Conservation (phyloP, 1,140 invertebrate genomes). For the Platorchestia sp. region DNA sequence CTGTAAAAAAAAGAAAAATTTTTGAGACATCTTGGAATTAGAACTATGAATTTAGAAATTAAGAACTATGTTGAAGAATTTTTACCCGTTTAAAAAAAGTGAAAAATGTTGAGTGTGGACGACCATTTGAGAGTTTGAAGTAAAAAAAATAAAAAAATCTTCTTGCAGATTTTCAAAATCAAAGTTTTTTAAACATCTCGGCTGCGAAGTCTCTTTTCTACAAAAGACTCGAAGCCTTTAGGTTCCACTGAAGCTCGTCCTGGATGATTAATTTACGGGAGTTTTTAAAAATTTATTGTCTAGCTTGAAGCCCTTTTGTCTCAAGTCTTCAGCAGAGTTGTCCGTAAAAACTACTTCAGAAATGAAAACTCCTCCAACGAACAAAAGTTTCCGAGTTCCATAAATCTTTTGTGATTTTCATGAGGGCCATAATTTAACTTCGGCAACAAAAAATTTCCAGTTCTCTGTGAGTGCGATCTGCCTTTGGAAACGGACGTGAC, state of each 20-base stretch:
- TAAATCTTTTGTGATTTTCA: conserved; percentile 1
- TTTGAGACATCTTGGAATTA: too few species aligned
- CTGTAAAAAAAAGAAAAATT: too few species aligned
- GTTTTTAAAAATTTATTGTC: neutral
- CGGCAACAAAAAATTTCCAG: neutral
- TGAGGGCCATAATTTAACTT: conserved; percentile 8
- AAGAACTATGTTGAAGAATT: neutral
- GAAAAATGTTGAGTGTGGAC: too few species aligned
- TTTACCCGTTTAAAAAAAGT: too few species aligned
- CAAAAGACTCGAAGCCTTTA: neutral
- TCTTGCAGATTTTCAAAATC: neutral
- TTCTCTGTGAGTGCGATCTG: neutral
- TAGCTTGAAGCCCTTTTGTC: neutral
- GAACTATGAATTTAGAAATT: too few species aligned
- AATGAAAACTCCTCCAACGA: neutral
- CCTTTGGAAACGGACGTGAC: neutral
- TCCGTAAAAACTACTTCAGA: neutral
- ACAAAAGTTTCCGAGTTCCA: neutral
- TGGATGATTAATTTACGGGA: neutral
- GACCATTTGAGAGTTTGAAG: neutral
- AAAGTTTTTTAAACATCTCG: neutral
- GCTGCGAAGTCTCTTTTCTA: neutral
- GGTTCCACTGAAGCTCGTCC: neutral
- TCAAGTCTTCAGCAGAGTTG: neutral
- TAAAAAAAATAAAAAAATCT: neutral